Evolutionary conservation across 2,797 vertebrate species (phyloP), one percentile per base, ranked within the genome.

Genomic region (Takifugu ocellatus): DNA sequence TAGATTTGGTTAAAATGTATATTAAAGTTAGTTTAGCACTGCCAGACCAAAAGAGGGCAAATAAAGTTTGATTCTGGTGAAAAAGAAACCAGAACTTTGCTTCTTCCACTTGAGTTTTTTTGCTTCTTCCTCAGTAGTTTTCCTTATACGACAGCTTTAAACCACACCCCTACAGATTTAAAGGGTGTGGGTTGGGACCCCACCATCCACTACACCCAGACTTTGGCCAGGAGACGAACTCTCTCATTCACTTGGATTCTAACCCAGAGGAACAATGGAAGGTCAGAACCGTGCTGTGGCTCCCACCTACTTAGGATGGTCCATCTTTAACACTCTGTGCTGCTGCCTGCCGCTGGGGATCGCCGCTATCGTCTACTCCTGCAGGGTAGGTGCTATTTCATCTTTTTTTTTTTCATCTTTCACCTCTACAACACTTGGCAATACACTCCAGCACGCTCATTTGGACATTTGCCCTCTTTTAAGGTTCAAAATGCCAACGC

Each of bases 301-400:
- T 9, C 69, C 81, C 36, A 47, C 85, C 31, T 86, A 89, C 58
- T 50, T 88, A 0, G 69, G 1, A 25, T 90, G 87, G 85, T 90
- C 89, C n/a, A 85, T 89, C 68, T 73, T 86, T 36, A 91, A 78
- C 63, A 79, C 84, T n/a, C 2, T 89, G 0, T 90, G 79, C 50
- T 91, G 88, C 44, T 91, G 87, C 56, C 42, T 87, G 31, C 88
- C 87, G 27, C 25, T 91, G 1, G 90, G 89, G n/a, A 67, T 91
- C 15, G 84, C 73, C 52, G 89, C 90, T 3, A 78, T 89, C 0
- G 0, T 87, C 46, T 90, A 7, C 56, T 91, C 90, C 44, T 48
- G 44, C 44, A 46, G n/a, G 16, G 16, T 21, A 46, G 44, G 17
- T 46, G 21, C 6, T 59, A 15, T 17, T 47, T 8, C 1, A 6